Base-by-base conservation (phyloP, 2,113 vertebrate species). In the Onychorhynchus coronatus region DNA sequence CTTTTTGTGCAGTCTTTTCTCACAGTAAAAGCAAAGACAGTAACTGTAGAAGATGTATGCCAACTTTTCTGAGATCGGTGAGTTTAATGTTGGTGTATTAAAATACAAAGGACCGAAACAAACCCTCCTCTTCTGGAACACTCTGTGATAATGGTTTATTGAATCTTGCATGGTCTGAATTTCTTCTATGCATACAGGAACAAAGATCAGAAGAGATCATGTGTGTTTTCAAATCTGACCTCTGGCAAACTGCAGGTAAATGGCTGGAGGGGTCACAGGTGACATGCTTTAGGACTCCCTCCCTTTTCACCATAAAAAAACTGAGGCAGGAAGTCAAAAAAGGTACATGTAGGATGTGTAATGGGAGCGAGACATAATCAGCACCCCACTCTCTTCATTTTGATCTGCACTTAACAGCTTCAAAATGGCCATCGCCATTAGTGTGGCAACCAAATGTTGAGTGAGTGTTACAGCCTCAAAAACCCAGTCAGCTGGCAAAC, bases 41-140 rank as follows among this genome's bases (percentile, higher is more conserved):
- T 62, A 70, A 15, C 50, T 61, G 27, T 33, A 76, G 44, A 25
- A 66, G 53, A 42, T 14, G 7, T 23, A 6, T 0, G 3, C 12
- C 22, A 42, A 53, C 9, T 30, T 67, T 42, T 42, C 47, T 50
- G 25, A 56, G 17, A 37, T 84, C 18, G 42, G 31, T 76, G 35
- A 49, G 35, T 63, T 84, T 42, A 42, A 33, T 23, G 12, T 4
- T 49, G 18, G 11, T 42, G 18, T 33, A 14, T 63, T 63, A 47
- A 59, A 92, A 50, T 0, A 75, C 33, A 58, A 79, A 46, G 22
- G 75, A 73, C 53, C 41, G 67, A 80, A 91, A 70, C 8, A 12
- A 77, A 2, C 13, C 8, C 27, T 80, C 5, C 35, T 24, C 16
- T 70, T 58, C 30, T 66, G 22, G 35, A 16, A 11, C 0, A 0